Conservation (phyloP, 2,797 vertebrate species). For the Rachycentron canadum region DNA sequence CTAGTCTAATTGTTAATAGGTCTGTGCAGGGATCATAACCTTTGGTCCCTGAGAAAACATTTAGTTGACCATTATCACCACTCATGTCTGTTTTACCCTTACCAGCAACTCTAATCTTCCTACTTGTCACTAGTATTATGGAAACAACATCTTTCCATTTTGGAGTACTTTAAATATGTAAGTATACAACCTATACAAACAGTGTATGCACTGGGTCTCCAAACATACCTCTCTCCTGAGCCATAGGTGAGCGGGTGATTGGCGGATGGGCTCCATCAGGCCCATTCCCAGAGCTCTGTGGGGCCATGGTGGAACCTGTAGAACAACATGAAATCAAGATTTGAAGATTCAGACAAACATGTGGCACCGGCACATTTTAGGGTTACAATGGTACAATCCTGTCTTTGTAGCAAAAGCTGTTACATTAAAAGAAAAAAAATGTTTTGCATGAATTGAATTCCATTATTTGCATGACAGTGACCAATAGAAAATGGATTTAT, state of each 20-base stretch:
- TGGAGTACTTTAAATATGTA: background rate
- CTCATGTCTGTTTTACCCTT: constrained; percentile 8
- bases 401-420: constrained; percentile 42
- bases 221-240: constrained; percentile 95
- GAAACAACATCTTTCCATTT: constrained; percentile 6
- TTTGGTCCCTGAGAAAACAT: constrained; percentile 12
- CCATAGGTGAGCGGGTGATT: constrained; percentile 93
- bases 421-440: constrained; percentile 41
- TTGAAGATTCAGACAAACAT: constrained; percentile 5
- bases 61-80: no score
- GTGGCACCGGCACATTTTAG: constrained; percentile 24
- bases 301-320: constrained; percentile 91
- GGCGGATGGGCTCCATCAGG: constrained; percentile 91
- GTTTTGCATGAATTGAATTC: constrained; percentile 30
- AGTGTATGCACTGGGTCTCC: background rate
- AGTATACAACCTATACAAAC: background rate
- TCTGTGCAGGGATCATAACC: no score
- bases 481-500: constrained; percentile 42
- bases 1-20: constrained; percentile 25
- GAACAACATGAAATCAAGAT: constrained; percentile 32
- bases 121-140: constrained; percentile 5
- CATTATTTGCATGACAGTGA: constrained; percentile 38
- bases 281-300: constrained; percentile 91
- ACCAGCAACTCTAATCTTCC: constrained; percentile 19
- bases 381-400: background rate